Evolutionary conservation across 2,797 vertebrate species (phyloP), one percentile per base, ranked within the genome.

Genomic region (Urophycis tenuis): DNA sequence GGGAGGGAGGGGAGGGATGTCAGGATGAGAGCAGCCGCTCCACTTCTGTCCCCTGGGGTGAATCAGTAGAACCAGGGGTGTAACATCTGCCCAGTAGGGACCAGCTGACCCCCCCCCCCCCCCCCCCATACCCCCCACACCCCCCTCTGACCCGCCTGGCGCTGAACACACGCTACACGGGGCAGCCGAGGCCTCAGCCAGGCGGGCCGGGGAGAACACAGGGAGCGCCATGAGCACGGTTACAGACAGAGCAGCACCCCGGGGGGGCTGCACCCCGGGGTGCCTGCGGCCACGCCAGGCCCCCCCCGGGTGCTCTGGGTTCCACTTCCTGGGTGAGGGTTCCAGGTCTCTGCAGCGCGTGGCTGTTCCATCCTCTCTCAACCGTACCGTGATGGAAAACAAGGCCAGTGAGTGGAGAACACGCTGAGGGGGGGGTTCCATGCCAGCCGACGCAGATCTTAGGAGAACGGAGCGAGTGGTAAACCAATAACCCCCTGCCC

Each of bases 1-100:
- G 29, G 74, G 75, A 72, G 9, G 71, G 70, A 60, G 41, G 45
- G 25, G 39, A 64, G 45, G 35, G 73, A 19, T 71, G 19, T 1
- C 11, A n/a, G 9, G 74, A 75, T 78, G 71, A 80, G 82, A 79
- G 84, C 74, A 45, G 80, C 86, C 1, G 79, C 86, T 83, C 83
- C 74, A 75, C 86, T 88, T 85, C 83, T 89, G 86, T 91, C 86
- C 85, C 90, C 85, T 85, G 83, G 86, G 87, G 89, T 88, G 87
- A 88, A 87, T 88, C 87, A 89, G 87, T 82, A 85, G 87, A 85
- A 90, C 89, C 86, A 79, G 70, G 34, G 88, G 82, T 87, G 84
- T 88, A 86, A 81, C 82, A 67, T 83, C 67, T 81, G 87, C 85
- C 85, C 87, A 80, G 86, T 88, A 85, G 86, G 89, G 85, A 82